These are phyloP conservation scores for Odontothrips loti DNA, from an alignment of 2,888 invertebrate genomes.

Conservation along the genomic window DNA sequence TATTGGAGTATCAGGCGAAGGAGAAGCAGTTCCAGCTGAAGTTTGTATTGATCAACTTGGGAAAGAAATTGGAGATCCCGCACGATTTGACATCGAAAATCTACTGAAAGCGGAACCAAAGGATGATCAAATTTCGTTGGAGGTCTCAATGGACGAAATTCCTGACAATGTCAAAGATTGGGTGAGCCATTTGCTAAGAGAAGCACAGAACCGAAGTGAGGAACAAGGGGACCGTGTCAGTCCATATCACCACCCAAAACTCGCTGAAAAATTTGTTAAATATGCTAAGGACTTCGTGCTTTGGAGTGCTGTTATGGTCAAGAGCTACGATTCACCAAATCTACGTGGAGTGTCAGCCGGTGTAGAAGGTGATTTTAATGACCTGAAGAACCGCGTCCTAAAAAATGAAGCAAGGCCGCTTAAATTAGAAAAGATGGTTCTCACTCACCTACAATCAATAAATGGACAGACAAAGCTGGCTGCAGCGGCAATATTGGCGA, in stretches of 20 bases:
- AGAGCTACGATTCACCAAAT: not conserved
- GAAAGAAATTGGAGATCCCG: not conserved
- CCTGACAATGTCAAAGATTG: not conserved
- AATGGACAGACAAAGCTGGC: not conserved
- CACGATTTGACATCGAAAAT: not conserved
- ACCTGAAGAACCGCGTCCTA: not conserved
- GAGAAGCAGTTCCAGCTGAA: not conserved
- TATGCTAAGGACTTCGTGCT: not conserved
- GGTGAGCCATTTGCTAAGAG: no score
- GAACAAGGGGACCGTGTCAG: not conserved
- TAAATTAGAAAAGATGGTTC: not conserved
- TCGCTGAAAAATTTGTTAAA: not conserved
- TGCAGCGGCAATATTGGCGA: not conserved
- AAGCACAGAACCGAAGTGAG: not conserved
- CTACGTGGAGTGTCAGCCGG: not conserved
- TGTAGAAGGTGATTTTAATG: not conserved
- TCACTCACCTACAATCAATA: not conserved
- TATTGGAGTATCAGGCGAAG: not conserved
- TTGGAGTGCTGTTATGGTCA: not conserved
- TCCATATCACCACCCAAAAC: not conserved
- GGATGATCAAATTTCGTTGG: not conserved
- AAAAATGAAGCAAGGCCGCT: not conserved
- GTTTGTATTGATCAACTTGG: not conserved
- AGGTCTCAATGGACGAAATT: not conserved
- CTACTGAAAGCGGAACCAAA: not conserved